phyloP scores from a whole-genome alignment of 2,113 vertebrate genomes.

The Clarias macrocephalus region DNA sequence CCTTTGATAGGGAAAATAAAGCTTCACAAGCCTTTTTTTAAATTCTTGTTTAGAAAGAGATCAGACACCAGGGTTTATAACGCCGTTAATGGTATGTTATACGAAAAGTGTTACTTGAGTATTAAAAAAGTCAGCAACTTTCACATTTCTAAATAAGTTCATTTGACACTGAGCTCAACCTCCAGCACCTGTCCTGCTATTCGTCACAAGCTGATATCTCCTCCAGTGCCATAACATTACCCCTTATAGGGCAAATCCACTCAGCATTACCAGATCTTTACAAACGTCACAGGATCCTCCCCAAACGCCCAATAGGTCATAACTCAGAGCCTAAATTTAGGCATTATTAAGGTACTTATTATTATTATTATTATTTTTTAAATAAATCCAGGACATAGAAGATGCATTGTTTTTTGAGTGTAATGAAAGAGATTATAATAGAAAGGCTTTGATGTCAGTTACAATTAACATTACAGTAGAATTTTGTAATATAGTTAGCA shows the following conservation, averaged over 20 bases:
- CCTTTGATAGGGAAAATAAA: slow-evolving; percentile 18
- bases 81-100: not conserved
- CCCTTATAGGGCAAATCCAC: slow-evolving; percentile 75
- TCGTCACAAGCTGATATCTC: slow-evolving; percentile 81
- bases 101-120: slow-evolving; percentile 65
- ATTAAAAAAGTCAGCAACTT: slow-evolving; percentile 80
- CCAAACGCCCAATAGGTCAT: slow-evolving; percentile 69
- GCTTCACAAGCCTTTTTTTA: not conserved
- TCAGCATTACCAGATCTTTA: slow-evolving; percentile 75
- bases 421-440: not conserved
- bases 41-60: no score
- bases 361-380: slow-evolving; percentile 52
- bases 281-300: slow-evolving; percentile 73
- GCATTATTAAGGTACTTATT: slow-evolving; percentile 68
- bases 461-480: not conserved
- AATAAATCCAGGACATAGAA: not conserved
- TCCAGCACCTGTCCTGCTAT: slow-evolving; percentile 86
- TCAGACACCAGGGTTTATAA: not conserved
- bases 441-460: not conserved
- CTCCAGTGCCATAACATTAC: slow-evolving; percentile 82
- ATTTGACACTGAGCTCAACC: slow-evolving; percentile 77
- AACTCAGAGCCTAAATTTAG: slow-evolving; percentile 80
- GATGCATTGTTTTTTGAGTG: not conserved
- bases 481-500: not conserved
- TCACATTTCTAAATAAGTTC: slow-evolving; percentile 81